A percentile compares a stretch with the other conserved stretches of the same genome.
phyloP scores from a whole-genome alignment of 1,140 invertebrate genomes.

The Bombus terrestris region DNA sequence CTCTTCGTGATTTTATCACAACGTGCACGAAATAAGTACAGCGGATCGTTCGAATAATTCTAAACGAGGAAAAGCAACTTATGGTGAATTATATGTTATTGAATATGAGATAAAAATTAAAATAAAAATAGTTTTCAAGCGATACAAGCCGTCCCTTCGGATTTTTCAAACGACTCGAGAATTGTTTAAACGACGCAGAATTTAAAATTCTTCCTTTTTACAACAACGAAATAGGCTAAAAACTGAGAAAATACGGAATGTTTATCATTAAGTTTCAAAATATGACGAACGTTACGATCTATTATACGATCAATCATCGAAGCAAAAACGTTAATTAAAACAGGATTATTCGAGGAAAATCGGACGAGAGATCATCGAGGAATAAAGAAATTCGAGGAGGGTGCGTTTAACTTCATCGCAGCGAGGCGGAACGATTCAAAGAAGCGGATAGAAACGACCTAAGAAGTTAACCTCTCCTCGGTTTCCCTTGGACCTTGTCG shows the following conservation, averaged over 20 bases:
- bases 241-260: not conserved
- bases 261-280: too few species aligned
- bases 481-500: not conserved
- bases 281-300: not conserved
- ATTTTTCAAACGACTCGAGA: too few species aligned
- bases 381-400: conserved; percentile 8
- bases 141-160: too few species aligned
- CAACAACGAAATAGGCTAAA: not conserved
- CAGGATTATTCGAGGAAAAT: not conserved
- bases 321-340: conserved; percentile 5
- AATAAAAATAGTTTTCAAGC: too few species aligned
- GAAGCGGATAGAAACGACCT: conserved; percentile 26
- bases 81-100: too few species aligned
- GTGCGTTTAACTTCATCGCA: conserved; percentile 37
- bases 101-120: too few species aligned
- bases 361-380: not conserved
- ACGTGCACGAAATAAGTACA: not conserved
- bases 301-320: too few species aligned
- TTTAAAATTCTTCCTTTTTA: too few species aligned
- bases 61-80: not conserved
- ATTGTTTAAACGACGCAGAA: too few species aligned
- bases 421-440: not conserved
- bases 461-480: conserved; percentile 24
- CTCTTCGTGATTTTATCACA: not conserved
- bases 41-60: too few species aligned